These are phyloP conservation scores for Panthera tigris DNA, from an alignment of 2,113 vertebrate species.

Conservation along the genomic window DNA sequence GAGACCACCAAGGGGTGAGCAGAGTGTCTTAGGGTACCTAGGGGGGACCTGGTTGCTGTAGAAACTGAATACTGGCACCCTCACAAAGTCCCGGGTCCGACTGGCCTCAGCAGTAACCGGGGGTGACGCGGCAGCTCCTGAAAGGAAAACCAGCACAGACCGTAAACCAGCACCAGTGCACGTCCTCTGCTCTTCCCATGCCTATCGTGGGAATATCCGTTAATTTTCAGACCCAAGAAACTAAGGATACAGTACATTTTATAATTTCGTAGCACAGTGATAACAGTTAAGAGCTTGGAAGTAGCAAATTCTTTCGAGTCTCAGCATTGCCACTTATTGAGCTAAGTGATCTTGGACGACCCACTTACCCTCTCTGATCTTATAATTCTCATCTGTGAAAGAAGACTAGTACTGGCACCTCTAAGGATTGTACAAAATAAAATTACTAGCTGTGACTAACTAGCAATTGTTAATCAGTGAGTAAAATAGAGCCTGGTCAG, in stretches of 20 bases:
- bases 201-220: background rate
- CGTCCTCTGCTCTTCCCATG: background rate
- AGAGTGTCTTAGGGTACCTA: rapidly evolving
- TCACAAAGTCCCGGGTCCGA: background rate
- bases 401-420: background rate
- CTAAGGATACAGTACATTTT: background rate
- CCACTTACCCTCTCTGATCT: background rate
- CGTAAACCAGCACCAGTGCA: no score
- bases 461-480: background rate
- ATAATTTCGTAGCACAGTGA: background rate
- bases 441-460: background rate
- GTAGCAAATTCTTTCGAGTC: background rate
- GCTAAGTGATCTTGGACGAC: background rate
- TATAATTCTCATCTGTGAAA: background rate
- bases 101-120: background rate
- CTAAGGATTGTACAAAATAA: background rate
- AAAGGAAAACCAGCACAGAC: background rate
- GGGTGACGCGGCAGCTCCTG: no score
- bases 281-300: background rate
- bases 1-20: background rate
- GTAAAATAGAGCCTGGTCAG: background rate
- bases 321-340: background rate
- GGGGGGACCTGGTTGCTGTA: background rate
- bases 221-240: background rate
- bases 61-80: background rate